Evolutionary conservation across 1,140 invertebrate genomes (phyloP).

Genomic region (Himalopsyche phryganea): DNA sequence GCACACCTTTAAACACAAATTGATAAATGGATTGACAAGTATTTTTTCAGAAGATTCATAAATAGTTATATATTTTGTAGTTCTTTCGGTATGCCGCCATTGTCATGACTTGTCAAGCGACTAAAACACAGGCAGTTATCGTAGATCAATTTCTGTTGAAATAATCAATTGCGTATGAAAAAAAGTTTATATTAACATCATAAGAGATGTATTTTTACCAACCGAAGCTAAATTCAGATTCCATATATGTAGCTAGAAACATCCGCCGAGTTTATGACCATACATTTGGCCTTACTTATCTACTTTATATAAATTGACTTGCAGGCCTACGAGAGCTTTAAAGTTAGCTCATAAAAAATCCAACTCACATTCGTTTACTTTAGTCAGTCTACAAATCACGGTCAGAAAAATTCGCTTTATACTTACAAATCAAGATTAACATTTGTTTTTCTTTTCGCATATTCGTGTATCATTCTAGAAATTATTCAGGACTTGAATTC

Average conservation of each 20-base stretch:
- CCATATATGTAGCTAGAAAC: not conserved
- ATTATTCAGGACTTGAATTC: not conserved
- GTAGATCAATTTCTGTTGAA: no score
- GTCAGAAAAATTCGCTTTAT: slow-evolving; percentile 15
- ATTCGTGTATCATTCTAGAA: not conserved
- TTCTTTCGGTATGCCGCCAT: no score
- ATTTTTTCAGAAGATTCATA: no score
- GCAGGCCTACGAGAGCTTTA: slow-evolving; percentile 23
- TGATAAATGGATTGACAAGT: no score
- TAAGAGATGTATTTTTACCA: no score
- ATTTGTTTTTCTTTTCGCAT: not conserved
- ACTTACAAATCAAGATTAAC: no score
- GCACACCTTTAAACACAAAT: no score
- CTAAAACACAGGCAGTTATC: no score
- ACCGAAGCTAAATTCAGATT: not conserved
- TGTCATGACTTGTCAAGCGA: no score
- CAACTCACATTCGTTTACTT: slow-evolving; percentile 25
- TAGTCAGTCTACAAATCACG: slow-evolving; percentile 18
- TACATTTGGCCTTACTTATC: slow-evolving; percentile 28
- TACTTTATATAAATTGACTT: slow-evolving; percentile 29
- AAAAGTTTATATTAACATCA: no score
- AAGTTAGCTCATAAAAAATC: slow-evolving; percentile 27
- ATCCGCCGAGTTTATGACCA: slow-evolving; percentile 13
- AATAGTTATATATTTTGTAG: no score
- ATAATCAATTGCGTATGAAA: no score